Evolutionary conservation across 2,888 invertebrate species (phyloP), one percentile per base, ranked within the genome.

Genomic region (Biston betularia): DNA sequence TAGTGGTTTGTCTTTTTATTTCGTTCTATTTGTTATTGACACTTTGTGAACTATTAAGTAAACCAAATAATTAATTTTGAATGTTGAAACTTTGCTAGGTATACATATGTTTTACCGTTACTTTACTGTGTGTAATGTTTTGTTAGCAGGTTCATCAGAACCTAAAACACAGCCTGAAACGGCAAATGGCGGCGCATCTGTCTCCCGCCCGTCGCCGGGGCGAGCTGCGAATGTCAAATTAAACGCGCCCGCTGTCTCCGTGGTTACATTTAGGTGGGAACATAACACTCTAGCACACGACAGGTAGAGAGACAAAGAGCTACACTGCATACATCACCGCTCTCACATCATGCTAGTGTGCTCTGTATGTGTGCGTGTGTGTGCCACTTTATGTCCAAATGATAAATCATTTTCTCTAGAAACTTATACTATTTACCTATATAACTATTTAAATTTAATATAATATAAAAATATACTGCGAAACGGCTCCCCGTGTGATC

Each of bases 241-340:
- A 40, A 92, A 92, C 87, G 95, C 96, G 84, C 97, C 97, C 79
- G 97, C 97, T 80, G 96, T 97, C 89, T 97, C 97, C 90, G 97
- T 97, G 90, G 97, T 97, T 94, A 97, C 97, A 94, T 97, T 97
- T 97, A 97, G 97, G 97, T 97, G 96, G 96, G 97, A 96, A 95
- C 94, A 94, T 94, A 94, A 94, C 95, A 92, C 89, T 85, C 81
- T 86, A 89, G 89, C 91, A 89, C 94, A 90, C 94, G 87, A 92
- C 95, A 95, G 95, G 95, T 95, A 95, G 96, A 96, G 94, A 95
- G 94, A 94, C 94, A 93, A 90, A 94, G 94, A 94, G 94, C 94
- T 92, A 87, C 87, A 83, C 83, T 85, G 78, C 81, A 69, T 73
- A 70, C 68, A 70, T 72, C 79, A 77, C 82, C 76, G 74, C 79